phyloP scores from a whole-genome alignment of 2,113 vertebrate genomes.

The Phrynosoma blainvillii region DNA sequence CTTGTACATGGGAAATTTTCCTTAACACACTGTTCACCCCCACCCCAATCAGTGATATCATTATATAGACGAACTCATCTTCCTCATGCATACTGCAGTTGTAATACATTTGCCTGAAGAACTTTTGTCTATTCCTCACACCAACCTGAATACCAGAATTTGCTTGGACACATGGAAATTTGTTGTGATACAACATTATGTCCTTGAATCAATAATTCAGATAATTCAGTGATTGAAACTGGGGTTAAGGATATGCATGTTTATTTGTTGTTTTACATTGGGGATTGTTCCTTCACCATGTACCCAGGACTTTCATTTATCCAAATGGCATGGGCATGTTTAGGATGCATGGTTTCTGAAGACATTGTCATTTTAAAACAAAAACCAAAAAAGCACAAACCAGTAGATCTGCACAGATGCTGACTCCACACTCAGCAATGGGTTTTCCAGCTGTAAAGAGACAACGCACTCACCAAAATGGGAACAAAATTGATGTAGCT shows the following conservation, averaged over 20 bases:
- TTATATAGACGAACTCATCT: neutral
- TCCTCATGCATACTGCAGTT: neutral
- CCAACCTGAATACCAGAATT: neutral
- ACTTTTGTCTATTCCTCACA: too few relatives aligned
- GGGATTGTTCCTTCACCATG: neutral
- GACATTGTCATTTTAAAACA: neutral
- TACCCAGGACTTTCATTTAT: neutral
- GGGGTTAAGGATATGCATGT: neutral
- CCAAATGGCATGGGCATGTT: neutral
- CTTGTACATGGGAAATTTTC: neutral
- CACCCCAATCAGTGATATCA: neutral
- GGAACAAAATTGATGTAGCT: constrained; percentile 5
- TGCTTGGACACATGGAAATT: neutral
- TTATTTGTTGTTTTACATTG: neutral
- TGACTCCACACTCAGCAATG: constrained; percentile 2
- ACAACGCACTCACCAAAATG: neutral
- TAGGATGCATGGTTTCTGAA: neutral
- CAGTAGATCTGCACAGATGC: neutral
- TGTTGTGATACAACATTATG: neutral
- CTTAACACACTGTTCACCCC: neutral
- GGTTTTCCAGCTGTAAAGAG: neutral
- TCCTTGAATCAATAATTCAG: neutral
- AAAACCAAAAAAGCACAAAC: neutral
- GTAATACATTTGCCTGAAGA: neutral
- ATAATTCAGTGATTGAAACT: neutral